Evolutionary conservation across 2,113 vertebrate genomes (phyloP), one percentile per base, ranked within the genome.

Genomic region (Salminus brasiliensis): DNA sequence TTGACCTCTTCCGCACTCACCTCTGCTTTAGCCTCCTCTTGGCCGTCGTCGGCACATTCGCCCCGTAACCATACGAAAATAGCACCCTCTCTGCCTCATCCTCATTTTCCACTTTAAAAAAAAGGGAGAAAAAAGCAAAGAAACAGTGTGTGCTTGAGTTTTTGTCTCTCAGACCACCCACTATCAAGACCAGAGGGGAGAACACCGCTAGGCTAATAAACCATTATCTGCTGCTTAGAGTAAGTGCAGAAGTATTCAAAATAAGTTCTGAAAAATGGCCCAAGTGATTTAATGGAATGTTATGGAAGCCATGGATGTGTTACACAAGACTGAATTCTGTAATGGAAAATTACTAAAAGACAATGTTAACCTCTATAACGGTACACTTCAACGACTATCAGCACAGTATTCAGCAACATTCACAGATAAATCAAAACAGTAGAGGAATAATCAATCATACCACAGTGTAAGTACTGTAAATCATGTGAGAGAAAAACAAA

Each of bases 41-140:
- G 78, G 97, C 96, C 15, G 97, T 98, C 69, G 97, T 99, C 76
- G 98, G 97, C 87, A 99, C 94, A 78, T 99, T 98, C 70, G 97
- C 97, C 73, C 97, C 97, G n/a, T 98, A 98, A 10, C 97, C 98
- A 13, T 97, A 99, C 0, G 97, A 97, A 87, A 97, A 98, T 45
- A 99, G 92, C 85, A 99, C 93, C 77, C 96, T 95, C 93, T 99
- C 98, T 69, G 97, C 96, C 72, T 98, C 98, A 45, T 92, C 93
- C 89, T 97, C 97, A 88, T 95, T 90, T 88, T 97, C 97, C 91
- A 98, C 98, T 99, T 88, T 29, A 87, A 89, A 91, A 63, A 82
- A 87, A 16, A 84, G 15, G n/a, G 72, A 60, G 78, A n/a, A 79
- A 1, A 74, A 49, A 68, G 6, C 7, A 67, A 21, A 65, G 72